Conservation (phyloP, 2,888 invertebrate genomes). For the Eupithecia dodoneata region DNA sequence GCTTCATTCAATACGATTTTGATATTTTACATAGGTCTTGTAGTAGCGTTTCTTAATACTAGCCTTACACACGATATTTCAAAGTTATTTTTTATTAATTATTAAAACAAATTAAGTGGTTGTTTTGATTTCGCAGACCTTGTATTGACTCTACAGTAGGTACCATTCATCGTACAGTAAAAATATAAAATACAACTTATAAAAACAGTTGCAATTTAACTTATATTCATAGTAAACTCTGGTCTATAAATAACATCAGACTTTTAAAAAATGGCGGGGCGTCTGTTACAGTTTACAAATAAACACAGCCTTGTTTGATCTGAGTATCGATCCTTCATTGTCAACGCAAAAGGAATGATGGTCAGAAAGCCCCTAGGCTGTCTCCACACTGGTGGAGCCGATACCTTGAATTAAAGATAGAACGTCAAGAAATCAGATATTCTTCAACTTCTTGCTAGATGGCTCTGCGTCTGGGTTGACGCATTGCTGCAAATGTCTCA, state of each 20-base stretch:
- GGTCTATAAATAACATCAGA: not conserved
- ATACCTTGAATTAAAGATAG: not conserved
- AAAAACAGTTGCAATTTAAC: not conserved
- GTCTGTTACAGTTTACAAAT: conserved; percentile 1
- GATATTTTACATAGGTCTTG: too few relatives aligned
- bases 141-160: too few relatives aligned
- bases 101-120: too few relatives aligned
- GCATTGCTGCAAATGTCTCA: too few relatives aligned
- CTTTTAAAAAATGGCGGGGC: not conserved
- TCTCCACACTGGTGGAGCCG: too few relatives aligned
- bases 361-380: not conserved
- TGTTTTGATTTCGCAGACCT: too few relatives aligned
- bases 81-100: too few relatives aligned
- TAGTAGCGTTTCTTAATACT: too few relatives aligned
- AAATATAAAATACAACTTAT: not conserved
- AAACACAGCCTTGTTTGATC: not conserved
- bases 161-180: not conserved
- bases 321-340: conserved; percentile 7
- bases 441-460: too few relatives aligned
- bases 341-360: conserved; percentile 10
- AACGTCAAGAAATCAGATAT: not conserved
- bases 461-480: too few relatives aligned
- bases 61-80: too few relatives aligned
- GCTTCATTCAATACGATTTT: too few relatives aligned
- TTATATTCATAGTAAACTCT: not conserved